Conservation (phyloP, 2,113 vertebrate genomes). For the Upupa epops region DNA sequence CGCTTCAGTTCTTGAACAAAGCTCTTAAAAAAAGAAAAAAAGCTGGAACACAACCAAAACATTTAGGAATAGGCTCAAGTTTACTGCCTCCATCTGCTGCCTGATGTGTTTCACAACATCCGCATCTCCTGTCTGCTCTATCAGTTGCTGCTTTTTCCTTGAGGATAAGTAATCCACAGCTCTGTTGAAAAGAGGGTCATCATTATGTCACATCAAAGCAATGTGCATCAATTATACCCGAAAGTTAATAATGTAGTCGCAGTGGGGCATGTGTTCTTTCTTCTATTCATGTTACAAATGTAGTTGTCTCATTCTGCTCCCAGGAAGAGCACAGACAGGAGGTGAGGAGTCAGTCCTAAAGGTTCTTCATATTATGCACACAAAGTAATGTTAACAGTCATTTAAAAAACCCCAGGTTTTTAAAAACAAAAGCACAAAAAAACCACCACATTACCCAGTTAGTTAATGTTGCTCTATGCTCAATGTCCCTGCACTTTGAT, state of each 20-base stretch:
- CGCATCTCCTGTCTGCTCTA: neutral
- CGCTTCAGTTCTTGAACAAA: neutral
- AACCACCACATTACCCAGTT: neutral
- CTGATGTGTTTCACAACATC: neutral
- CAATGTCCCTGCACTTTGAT: neutral
- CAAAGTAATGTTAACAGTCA: neutral
- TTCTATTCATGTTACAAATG: neutral
- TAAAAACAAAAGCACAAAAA: neutral
- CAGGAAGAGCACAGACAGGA: neutral
- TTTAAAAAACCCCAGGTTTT: neutral
- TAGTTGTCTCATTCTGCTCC: neutral
- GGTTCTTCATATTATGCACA: accelerated
- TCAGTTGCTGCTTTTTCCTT: neutral
- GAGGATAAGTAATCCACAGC: neutral
- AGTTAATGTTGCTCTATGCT: neutral
- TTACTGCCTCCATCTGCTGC: neutral
- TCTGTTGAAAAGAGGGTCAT: neutral
- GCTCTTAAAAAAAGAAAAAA: too few species aligned
- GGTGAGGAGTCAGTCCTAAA: neutral
- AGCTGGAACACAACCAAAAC: neutral
- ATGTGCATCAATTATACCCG: neutral
- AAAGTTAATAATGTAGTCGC: neutral
- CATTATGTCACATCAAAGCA: neutral
- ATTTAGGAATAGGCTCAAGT: neutral
- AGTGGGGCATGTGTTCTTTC: neutral